Evolutionary conservation across 2,888 invertebrate species (phyloP), one percentile per base, ranked within the genome.

Genomic region (Malthinus seriepunctatus): DNA sequence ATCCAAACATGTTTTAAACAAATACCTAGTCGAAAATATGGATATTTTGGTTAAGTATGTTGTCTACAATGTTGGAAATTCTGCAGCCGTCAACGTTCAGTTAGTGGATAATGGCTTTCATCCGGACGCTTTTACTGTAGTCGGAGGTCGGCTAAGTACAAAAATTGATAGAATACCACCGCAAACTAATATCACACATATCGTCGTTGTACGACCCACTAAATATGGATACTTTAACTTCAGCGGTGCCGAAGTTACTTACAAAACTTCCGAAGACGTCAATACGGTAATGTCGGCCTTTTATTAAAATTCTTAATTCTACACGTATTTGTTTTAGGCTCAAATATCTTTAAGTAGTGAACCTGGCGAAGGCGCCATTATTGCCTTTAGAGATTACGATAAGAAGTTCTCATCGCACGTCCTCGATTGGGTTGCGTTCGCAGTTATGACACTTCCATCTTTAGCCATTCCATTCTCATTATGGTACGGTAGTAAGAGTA

Each of bases 371-470:
- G 97, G 97, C 64, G 91, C 91, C 53, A 95, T 97, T 73, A 91
- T 95, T 51, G 91, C 94, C 9, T 91, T 89, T 82, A 90, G 86
- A 71, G 97, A 97, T 79, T 97, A 91, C 74, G 95, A 97, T 80
- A 92, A 95, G 79, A 93, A 95, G 75, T 97, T 97, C 82, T 97
- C 97, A 2, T 95, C 97, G 0, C 97, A 97, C 81, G 90, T 94
- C 76, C 91, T 95, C 62, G 97, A 97, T 80, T 99, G 98, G 99
- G 84, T 90, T 52, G 94, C 96, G 23, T 99, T 99, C 75, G 95
- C 95, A 33, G 88, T 98, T 54, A 96, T 99, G 95, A 93, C 96
- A 23, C 82, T 97, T 63, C 97, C 97, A 4, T 95, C 97, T 2
- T 82, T 98, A 44, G 92, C 91, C 39, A 95, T 98, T 76, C 97